These are phyloP conservation scores for Mirza zaza DNA, from an alignment of 2,113 vertebrate genomes.

Conservation along the genomic window DNA sequence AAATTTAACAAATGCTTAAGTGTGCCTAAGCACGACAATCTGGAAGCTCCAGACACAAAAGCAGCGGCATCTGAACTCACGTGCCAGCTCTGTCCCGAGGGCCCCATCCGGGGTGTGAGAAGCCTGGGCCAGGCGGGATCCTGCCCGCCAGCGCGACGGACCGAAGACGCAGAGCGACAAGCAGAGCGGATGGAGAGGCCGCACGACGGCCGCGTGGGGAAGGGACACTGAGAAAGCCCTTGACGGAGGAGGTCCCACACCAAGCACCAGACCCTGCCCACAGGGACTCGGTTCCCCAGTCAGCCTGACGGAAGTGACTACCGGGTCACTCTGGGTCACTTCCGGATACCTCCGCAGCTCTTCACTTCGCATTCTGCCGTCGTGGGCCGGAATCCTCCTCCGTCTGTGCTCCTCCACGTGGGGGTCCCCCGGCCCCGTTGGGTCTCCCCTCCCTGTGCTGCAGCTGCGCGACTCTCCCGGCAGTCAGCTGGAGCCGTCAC, in stretches of 20 bases:
- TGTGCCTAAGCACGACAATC: background rate
- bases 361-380: background rate
- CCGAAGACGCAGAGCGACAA: background rate
- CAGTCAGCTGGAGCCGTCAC: rapidly evolving
- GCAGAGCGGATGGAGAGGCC: background rate
- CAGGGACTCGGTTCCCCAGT: too few relatives aligned
- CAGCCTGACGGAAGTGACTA: rapidly evolving
- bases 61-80: too few relatives aligned
- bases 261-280: rapidly evolving
- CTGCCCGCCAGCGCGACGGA: background rate
- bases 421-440: background rate
- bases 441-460: background rate
- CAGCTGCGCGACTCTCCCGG: background rate
- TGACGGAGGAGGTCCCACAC: background rate
- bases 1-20: background rate
- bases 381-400: background rate
- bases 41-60: background rate
- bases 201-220: too few relatives aligned
- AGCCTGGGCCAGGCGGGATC: background rate
- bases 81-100: background rate
- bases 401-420: background rate
- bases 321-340: background rate
- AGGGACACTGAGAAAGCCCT: background rate
- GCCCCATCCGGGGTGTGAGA: background rate
- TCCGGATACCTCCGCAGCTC: rapidly evolving